A percentile compares a stretch with the other conserved stretches of the same genome.
Evolutionary conservation across 2,797 vertebrate genomes (phyloP).

Genomic region (Eutrigla gurnardus): DNA sequence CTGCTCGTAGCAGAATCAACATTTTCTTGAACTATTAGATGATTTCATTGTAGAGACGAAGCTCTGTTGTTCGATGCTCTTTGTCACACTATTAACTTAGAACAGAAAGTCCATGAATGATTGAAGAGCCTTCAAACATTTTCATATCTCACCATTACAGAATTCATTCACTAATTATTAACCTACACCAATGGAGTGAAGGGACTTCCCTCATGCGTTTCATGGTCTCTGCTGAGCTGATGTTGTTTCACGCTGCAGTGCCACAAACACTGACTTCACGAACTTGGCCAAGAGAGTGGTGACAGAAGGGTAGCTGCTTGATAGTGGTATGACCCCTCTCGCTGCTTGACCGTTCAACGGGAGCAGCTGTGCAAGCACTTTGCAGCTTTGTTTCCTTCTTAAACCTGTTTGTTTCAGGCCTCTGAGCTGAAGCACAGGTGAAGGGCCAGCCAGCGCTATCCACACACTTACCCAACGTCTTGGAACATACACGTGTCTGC

Average conservation of each 20-base stretch:
- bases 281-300: background rate
- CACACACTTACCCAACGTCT: background rate
- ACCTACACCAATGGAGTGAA: background rate
- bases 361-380: constrained; percentile 63
- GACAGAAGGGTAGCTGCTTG: constrained; percentile 1
- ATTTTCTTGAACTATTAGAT: background rate
- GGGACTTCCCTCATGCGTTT: constrained; percentile 37
- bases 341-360: constrained; percentile 29
- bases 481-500: background rate
- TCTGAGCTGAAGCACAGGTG: constrained; percentile 6
- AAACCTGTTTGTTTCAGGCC: constrained; percentile 23
- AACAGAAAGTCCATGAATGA: background rate
- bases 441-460: background rate
- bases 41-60: no score
- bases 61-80: background rate
- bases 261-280: background rate
- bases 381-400: background rate
- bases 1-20: background rate
- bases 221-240: background rate
- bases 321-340: constrained; percentile 6
- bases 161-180: constrained; percentile 28
- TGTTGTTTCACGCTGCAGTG: background rate
- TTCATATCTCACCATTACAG: background rate
- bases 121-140: background rate
- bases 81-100: background rate